Conservation (phyloP, 2,113 vertebrate species). For the Shinisaurus crocodilurus region DNA sequence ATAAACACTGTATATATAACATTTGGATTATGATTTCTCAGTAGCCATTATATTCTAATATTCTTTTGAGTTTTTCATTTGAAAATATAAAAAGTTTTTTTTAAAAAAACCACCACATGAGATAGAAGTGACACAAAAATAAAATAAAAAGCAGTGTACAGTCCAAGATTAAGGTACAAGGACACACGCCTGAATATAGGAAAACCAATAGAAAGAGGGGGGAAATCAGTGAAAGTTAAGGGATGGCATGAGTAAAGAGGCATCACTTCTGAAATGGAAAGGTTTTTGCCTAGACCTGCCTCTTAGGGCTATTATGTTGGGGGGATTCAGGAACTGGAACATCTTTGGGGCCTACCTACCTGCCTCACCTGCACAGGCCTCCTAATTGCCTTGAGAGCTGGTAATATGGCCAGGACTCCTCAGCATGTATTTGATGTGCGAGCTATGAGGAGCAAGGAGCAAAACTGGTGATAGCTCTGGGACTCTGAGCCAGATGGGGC, state of each 20-base stretch:
- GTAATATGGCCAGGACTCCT: no score
- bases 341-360: no score
- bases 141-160: neutral
- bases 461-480: no score
- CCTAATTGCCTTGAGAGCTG: no score
- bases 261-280: no score
- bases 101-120: neutral
- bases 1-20: neutral
- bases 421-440: no score
- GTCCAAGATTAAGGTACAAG: neutral
- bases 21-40: neutral
- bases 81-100: neutral
- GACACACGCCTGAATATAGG: neutral
- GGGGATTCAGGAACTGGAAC: no score
- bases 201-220: neutral
- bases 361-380: no score
- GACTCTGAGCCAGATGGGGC: no score
- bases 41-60: neutral
- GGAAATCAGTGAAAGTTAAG: neutral
- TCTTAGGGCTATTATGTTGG: no score
- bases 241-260: neutral
- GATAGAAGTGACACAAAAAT: neutral
- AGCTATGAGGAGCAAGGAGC: no score
- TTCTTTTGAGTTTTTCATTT: neutral
- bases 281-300: no score